Evolutionary conservation across 2,888 invertebrate species (phyloP).

Genomic region (Drosophila putrida): DNA sequence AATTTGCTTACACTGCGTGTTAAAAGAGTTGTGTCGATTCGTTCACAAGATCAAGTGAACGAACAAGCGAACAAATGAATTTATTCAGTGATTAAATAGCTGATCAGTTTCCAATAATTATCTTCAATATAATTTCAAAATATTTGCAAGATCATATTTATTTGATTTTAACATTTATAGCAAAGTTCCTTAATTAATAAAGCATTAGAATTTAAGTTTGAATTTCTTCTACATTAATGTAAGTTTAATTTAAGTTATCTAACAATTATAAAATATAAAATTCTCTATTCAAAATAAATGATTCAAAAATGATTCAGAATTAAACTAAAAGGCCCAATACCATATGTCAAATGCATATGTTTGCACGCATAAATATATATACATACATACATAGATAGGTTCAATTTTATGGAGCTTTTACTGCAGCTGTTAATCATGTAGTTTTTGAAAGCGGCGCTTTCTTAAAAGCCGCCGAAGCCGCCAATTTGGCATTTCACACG

Average conservation of each 20-base stretch:
- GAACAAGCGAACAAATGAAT: neutral
- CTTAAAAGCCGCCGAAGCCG: conserved; percentile 20
- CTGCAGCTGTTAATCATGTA: conserved; percentile 9
- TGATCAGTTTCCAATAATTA: no score
- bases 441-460: conserved; percentile 42
- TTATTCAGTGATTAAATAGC: neutral
- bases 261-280: no score
- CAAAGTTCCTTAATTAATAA: no score
- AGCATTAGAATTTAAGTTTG: no score
- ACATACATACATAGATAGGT: neutral
- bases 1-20: conserved; percentile 36
- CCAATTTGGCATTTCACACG: conserved; percentile 25
- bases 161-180: no score
- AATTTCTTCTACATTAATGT: no score
- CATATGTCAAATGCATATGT: neutral
- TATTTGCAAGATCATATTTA: no score
- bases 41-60: neutral
- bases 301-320: neutral
- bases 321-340: neutral
- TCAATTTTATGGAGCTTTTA: conserved; percentile 3
- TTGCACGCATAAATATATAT: neutral
- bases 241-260: no score
- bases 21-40: neutral
- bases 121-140: no score
- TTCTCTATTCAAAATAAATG: no score